Evolutionary conservation across 2,113 vertebrate species (phyloP).

Genomic region (Sterna hirundo): DNA sequence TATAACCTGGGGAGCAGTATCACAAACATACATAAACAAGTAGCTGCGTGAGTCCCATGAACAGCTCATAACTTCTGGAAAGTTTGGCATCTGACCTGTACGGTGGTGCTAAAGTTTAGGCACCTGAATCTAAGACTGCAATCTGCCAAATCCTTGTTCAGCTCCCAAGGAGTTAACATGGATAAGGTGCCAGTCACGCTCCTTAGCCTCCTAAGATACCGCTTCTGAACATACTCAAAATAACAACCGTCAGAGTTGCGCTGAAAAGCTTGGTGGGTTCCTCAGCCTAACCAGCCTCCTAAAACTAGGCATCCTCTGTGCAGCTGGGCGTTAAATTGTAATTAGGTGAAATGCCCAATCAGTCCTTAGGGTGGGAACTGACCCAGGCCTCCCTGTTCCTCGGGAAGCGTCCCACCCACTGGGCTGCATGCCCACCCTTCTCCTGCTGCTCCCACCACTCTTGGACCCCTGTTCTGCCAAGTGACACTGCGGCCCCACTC

Average conservation of each 20-base stretch:
- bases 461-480: not conserved
- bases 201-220: not conserved
- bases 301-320: not conserved
- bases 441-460: not conserved
- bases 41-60: not conserved
- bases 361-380: not conserved
- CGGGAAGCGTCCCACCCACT: accelerated
- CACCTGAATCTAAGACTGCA: not conserved
- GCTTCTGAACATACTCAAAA: not conserved
- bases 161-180: not conserved
- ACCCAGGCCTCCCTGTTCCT: not conserved
- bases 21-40: constrained; percentile 11
- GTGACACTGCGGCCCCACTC: not conserved
- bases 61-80: constrained; percentile 13
- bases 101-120: not conserved
- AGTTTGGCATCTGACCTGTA: not conserved
- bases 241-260: not conserved
- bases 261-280: not conserved
- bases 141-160: not conserved
- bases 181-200: not conserved
- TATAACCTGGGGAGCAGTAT: not conserved
- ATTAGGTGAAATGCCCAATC: not conserved
- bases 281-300: not conserved
- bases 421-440: not conserved
- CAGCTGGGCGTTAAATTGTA: not conserved